These are phyloP conservation scores for Tragopan temminckii DNA, from an alignment of 2,797 vertebrate genomes.

Conservation along the genomic window DNA sequence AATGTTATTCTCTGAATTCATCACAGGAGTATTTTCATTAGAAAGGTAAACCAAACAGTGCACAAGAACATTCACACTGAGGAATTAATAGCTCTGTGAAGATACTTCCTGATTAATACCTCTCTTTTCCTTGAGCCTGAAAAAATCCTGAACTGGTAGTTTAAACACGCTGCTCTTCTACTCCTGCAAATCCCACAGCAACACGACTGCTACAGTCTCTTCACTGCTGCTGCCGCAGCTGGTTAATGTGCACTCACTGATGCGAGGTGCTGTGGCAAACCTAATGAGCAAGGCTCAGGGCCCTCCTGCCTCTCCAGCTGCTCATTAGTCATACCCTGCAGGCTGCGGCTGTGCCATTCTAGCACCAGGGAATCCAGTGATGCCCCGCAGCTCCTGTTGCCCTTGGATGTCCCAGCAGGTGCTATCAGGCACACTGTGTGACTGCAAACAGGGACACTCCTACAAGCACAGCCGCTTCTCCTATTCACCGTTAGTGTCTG, in stretches of 20 bases:
- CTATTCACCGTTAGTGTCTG: accelerated
- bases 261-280: neutral
- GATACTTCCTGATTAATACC: neutral
- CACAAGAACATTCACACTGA: neutral
- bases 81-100: neutral
- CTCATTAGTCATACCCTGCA: neutral
- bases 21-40: neutral
- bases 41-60: neutral
- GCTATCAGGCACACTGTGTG: neutral
- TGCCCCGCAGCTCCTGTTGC: accelerated
- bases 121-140: neutral
- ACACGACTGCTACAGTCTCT: neutral
- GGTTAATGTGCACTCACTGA: neutral
- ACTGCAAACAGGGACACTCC: neutral
- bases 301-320: neutral
- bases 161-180: neutral
- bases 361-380: neutral
- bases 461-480: neutral
- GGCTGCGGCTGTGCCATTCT: neutral
- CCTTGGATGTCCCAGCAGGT: neutral
- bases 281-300: neutral
- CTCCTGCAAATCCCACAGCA: neutral
- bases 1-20: neutral
- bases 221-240: neutral
- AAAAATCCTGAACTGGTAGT: neutral